Percentiles rank a stretch among this genome's conserved stretches.
Conservation (phyloP, 1,140 invertebrate species). For the Marisa cornuarietis region DNA sequence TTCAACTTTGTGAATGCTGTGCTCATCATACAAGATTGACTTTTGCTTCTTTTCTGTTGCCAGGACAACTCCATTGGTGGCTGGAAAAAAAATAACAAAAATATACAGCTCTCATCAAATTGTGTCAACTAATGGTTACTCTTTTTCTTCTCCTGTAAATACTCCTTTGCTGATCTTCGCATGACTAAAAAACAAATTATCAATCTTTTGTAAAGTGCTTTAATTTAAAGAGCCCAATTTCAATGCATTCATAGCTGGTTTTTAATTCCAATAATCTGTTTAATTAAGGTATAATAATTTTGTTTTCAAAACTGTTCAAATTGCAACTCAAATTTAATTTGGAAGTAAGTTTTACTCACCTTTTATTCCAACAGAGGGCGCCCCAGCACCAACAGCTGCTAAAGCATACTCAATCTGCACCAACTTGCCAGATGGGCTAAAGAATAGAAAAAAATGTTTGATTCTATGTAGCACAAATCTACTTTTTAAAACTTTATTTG, state of each 20-base stretch:
- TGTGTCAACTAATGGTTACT: neutral
- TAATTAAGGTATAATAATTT: too few species aligned
- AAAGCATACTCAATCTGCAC: slow-evolving; percentile 99
- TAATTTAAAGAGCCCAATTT: neutral
- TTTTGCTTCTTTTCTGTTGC: slow-evolving; percentile 99
- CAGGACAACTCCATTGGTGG: slow-evolving; percentile 82
- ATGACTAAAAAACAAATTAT: neutral
- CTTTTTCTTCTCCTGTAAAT: neutral
- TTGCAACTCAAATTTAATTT: too few species aligned
- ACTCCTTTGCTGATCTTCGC: neutral
- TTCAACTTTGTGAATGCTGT: slow-evolving; percentile 96
- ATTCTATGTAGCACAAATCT: too few species aligned
- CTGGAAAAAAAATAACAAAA: slow-evolving; percentile 42
- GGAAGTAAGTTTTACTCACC: slow-evolving; percentile 69
- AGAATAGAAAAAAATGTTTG: neutral
- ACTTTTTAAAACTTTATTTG: too few species aligned
- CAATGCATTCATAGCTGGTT: neutral
- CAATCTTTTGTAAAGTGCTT: too few species aligned
- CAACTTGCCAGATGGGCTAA: slow-evolving; percentile 97
- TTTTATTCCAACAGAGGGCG: slow-evolving; percentile 99
- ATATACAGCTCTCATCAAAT: neutral
- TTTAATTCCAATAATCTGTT: too few species aligned
- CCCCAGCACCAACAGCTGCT: slow-evolving; percentile 96
- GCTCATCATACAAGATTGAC: slow-evolving; percentile 95
- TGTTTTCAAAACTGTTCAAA: too few species aligned